These are phyloP conservation scores for Eupleurogrammus muticus DNA, from an alignment of 2,797 vertebrate species.

Conservation along the genomic window DNA sequence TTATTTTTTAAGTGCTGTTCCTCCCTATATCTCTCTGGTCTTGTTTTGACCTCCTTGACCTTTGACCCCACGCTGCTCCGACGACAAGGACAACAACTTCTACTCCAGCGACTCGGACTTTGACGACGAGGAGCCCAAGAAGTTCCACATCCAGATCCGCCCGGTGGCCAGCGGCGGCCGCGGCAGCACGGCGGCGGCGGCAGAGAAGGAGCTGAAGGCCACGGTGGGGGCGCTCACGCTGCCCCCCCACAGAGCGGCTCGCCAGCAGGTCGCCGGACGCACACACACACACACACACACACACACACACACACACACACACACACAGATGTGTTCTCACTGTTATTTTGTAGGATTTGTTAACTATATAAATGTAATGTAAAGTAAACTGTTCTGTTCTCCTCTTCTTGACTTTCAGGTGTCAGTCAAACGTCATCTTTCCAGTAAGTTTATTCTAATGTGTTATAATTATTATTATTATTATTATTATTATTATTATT, in stretches of 20 bases:
- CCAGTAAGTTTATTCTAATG: conserved; percentile 76
- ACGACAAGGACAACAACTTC: conserved; percentile 84
- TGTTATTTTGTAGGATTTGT: no score
- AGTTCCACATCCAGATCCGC: conserved; percentile 93
- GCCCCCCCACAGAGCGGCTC: conserved; percentile 85
- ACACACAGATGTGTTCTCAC: no score
- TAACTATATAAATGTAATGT: not conserved
- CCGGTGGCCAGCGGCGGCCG: conserved; percentile 82
- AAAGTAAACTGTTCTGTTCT: not conserved
- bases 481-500: no score
- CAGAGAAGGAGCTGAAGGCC: conserved; percentile 91
- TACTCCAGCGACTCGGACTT: conserved; percentile 97
- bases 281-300: no score
- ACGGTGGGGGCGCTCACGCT: conserved; percentile 91
- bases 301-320: no score
- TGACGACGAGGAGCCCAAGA: conserved; percentile 93
- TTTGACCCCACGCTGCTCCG: conserved; percentile 77
- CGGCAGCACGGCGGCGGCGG: conserved; percentile 79
- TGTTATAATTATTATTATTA: no score
- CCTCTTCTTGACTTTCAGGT: conserved; percentile 63
- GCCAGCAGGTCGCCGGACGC: conserved; percentile 63
- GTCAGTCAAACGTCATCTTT: conserved; percentile 75
- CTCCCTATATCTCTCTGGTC: no score
- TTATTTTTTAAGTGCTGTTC: no score
- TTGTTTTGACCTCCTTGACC: conserved; percentile 70